Evolutionary conservation across 1,140 invertebrate genomes (phyloP), one percentile per base, ranked within the genome.

Genomic region (Hycleus phaleratus): DNA sequence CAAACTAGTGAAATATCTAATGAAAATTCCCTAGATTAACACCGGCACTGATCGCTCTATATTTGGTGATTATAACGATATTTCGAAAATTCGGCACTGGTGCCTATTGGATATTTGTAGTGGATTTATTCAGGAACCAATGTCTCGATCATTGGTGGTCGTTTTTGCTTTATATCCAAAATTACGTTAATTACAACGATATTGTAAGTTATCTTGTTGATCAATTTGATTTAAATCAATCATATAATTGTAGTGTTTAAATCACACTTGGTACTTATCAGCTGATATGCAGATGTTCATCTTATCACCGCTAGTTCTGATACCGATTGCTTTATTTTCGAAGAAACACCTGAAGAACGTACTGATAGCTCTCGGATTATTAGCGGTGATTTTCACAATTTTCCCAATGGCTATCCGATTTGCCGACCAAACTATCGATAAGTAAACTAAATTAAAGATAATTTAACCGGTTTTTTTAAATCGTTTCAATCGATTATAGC

Each of bases 251-350:
- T 65, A 85, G 85, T 88, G 87, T 68, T 49, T 79, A 3, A 54
- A 58, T 3, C 78, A 79, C n/a, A 72, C 77, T 0, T 82, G 79
- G 79, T 81, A 79, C 55, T 54, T 81, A 18, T 75, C 86, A 2
- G 84, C 86, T 38, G 88, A 90, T 64, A 84, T 87, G 75, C 86
- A 89, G 68, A 78, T 88, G 50, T 86, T 84, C 62, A 66, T 85
- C 9, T 49, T 87, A 26, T 76, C 78, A 4, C 78, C 78, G 2
- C n/a, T 82, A 1, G 58, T 82, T 3, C 55, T 82, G 12, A 75
- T 74, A 42, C 78, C 73, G 3, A 26, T 72, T 18, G 51, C 64
- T 8, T 25, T 63, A 53, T 45, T 60, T 9, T 52, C 61, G 25
- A 49, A 9, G 26, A 25, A 65, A 56, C 46, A 46, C 12, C 4